These are phyloP conservation scores for Drosophila pachea DNA, from an alignment of 1,140 invertebrate species.

Conservation along the genomic window DNA sequence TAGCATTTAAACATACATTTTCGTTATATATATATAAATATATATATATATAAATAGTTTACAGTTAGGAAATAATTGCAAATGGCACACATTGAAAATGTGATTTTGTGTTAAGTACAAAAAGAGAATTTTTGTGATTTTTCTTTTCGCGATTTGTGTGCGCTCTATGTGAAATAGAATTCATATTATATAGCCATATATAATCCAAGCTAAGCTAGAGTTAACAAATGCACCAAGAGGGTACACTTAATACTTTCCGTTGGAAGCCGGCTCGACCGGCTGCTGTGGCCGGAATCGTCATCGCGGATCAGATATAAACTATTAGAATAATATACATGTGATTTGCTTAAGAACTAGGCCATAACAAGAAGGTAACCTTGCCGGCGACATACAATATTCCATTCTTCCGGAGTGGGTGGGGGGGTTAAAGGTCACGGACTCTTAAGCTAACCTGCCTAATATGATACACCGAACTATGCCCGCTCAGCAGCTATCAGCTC, in stretches of 20 bases:
- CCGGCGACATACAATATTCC: too few relatives aligned
- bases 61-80: conserved; percentile 37
- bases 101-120: conserved; percentile 34
- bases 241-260: conserved; percentile 68
- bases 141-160: conserved; percentile 16
- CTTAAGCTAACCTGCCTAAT: conserved; percentile 32
- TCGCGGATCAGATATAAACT: conserved; percentile 9
- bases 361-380: too few relatives aligned
- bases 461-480: conserved; percentile 42
- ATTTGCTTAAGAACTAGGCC: neutral
- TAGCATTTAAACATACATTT: conserved; percentile 5
- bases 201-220: conserved; percentile 14
- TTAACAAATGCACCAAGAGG: conserved; percentile 66
- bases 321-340: conserved; percentile 62
- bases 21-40: conserved; percentile 12
- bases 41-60: conserved; percentile 22
- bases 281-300: neutral
- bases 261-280: conserved; percentile 48
- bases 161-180: conserved; percentile 31
- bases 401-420: conserved; percentile 20
- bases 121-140: conserved; percentile 7
- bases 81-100: conserved; percentile 58
- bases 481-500: neutral
- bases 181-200: too few relatives aligned
- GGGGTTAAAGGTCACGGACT: neutral